Conservation (phyloP, 2,113 vertebrate species). For the Microtus richardsoni region DNA sequence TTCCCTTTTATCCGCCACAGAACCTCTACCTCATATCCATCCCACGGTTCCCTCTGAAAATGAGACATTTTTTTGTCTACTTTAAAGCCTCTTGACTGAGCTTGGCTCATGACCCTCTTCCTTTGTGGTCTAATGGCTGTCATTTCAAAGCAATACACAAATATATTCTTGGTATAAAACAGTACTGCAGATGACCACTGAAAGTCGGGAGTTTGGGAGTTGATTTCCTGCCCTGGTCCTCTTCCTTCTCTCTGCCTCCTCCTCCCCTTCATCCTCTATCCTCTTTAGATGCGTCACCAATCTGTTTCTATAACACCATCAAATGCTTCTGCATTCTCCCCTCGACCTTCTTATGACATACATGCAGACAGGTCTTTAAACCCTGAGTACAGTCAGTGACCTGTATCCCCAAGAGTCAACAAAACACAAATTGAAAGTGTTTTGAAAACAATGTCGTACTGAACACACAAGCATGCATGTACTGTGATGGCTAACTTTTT, state of each 20-base stretch:
- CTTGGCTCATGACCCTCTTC: not conserved
- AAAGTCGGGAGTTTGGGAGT: not conserved
- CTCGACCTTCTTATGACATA: not conserved
- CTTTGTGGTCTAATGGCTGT: not conserved
- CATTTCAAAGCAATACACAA: not conserved
- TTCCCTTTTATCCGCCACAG: fast-evolving
- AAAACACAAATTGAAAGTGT: not conserved
- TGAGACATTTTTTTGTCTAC: not conserved
- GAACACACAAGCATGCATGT: not conserved
- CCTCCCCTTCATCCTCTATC: not conserved
- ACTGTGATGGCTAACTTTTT: not conserved
- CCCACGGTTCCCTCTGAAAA: too few relatives aligned
- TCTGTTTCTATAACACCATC: too few relatives aligned
- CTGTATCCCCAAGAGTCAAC: not conserved
- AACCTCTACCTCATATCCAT: not conserved
- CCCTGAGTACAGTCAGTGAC: not conserved
- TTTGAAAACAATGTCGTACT: not conserved
- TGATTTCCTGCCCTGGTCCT: not conserved
- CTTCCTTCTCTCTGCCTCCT: not conserved
- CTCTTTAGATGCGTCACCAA: not conserved
- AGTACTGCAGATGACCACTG: not conserved
- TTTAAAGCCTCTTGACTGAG: not conserved
- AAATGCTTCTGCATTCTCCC: not conserved
- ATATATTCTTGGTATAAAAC: not conserved
- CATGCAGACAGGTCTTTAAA: not conserved